Evolutionary conservation across 1,140 invertebrate genomes (phyloP).

Genomic region (Cyclina sinensis): DNA sequence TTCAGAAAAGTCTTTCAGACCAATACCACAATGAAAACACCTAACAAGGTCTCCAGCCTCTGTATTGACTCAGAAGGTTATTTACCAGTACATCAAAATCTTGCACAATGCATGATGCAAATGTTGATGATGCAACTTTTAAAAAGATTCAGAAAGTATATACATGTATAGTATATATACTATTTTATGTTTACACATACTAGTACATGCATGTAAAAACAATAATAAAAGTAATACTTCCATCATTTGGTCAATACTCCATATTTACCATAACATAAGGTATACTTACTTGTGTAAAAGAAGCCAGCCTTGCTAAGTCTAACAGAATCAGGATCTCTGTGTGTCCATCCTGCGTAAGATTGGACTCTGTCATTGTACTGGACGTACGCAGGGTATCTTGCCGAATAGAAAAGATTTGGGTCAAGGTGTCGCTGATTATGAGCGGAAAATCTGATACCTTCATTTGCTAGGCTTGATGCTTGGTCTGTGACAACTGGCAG

Average conservation of each 20-base stretch:
- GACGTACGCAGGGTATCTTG: not conserved
- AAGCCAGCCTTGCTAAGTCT: conserved; percentile 9
- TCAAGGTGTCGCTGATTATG: not conserved
- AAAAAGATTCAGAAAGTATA: no score
- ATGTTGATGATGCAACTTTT: no score
- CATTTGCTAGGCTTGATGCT: not conserved
- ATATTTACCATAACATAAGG: not conserved
- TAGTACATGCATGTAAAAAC: not conserved
- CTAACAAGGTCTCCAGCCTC: not conserved
- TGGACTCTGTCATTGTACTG: not conserved
- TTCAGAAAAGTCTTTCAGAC: not conserved
- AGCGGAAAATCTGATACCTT: not conserved
- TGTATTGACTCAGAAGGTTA: no score
- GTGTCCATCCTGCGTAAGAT: not conserved
- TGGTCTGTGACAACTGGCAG: not conserved
- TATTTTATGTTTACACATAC: no score
- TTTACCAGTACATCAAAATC: no score
- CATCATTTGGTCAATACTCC: not conserved
- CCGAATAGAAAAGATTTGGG: not conserved
- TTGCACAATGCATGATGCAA: no score
- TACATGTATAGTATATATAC: no score
- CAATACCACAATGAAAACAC: conserved; percentile 34
- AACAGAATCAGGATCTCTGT: not conserved
- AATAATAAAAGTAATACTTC: not conserved
- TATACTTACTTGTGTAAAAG: conserved; percentile 39